A percentile compares a stretch with the other conserved stretches of the same genome.
phyloP scores from a whole-genome alignment of 2,888 invertebrate species.

The Caenorhabditis panamensis region DNA sequence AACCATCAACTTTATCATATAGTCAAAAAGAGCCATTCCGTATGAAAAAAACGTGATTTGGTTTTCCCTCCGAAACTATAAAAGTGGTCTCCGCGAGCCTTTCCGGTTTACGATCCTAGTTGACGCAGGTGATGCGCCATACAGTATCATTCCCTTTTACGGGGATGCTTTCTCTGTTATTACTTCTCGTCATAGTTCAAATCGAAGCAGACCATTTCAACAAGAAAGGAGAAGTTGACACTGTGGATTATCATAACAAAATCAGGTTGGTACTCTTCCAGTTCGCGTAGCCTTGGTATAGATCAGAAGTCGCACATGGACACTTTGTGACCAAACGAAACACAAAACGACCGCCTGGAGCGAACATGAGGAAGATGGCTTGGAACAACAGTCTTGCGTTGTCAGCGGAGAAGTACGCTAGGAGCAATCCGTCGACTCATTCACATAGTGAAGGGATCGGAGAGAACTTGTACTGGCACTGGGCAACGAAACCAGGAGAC shows the following conservation, averaged over 20 bases:
- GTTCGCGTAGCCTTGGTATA: not conserved
- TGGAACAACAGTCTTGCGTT: constrained; percentile 39
- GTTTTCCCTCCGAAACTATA: constrained; percentile 22
- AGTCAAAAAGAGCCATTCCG: constrained; percentile 47
- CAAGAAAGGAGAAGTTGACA: constrained; percentile 13
- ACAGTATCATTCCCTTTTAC: constrained; percentile 10
- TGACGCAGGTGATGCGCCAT: constrained; percentile 21
- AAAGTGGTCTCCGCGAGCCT: constrained; percentile 17
- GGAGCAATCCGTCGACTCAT: constrained; percentile 33
- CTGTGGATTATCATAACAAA: constrained; percentile 38
- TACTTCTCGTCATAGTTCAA: not conserved
- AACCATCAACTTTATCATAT: too few relatives aligned
- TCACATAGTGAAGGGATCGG: constrained; percentile 33
- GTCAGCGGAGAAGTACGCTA: constrained; percentile 27
- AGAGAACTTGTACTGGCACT: constrained; percentile 52
- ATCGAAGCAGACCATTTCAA: constrained; percentile 8
- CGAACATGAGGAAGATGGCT: constrained; percentile 33
- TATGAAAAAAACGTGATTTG: not conserved
- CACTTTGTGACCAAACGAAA: constrained; percentile 44
- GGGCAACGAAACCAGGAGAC: constrained; percentile 46
- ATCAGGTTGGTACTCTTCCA: constrained; percentile 20
- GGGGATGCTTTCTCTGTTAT: constrained; percentile 5
- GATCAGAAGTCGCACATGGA: constrained; percentile 39
- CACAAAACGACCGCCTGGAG: constrained; percentile 35
- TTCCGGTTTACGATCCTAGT: constrained; percentile 28